These are phyloP conservation scores for Distichodus sexfasciatus DNA, from an alignment of 2,797 vertebrate species.

Conservation along the genomic window DNA sequence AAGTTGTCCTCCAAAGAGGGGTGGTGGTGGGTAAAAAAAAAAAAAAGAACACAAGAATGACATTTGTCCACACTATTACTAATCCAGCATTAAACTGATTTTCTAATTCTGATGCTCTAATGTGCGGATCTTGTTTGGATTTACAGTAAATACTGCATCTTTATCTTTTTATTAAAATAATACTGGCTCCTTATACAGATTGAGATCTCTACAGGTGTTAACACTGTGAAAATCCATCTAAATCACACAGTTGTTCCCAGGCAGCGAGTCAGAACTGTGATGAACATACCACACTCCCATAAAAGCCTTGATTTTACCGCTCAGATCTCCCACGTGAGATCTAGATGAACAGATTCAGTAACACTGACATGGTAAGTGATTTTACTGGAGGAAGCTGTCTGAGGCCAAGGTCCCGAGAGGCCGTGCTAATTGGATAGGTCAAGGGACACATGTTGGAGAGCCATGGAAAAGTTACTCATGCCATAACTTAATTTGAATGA, in stretches of 20 bases:
- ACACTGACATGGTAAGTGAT: neutral
- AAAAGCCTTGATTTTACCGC: neutral
- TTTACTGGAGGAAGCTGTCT: conserved; percentile 6
- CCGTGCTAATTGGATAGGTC: conserved; percentile 36
- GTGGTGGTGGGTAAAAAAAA: no score
- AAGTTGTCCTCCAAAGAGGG: no score
- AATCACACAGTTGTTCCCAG: neutral
- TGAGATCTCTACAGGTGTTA: neutral
- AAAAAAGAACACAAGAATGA: no score
- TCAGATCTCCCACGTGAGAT: neutral
- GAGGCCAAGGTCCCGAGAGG: neutral
- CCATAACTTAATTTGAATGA: conserved; percentile 51
- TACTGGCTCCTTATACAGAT: no score
- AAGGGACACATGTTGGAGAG: conserved; percentile 26
- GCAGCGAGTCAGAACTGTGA: neutral
- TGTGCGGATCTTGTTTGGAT: no score
- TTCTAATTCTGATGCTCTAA: no score
- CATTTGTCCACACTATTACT: no score
- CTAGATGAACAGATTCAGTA: neutral
- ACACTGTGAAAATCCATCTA: neutral
- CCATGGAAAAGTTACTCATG: conserved; percentile 54
- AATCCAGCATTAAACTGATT: no score
- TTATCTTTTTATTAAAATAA: neutral
- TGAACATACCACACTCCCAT: neutral
- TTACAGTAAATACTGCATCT: neutral